A percentile compares a stretch with the other conserved stretches of the same genome.
Conservation (phyloP, 2,888 invertebrate species). For the Pardosa pseudoannulata region DNA sequence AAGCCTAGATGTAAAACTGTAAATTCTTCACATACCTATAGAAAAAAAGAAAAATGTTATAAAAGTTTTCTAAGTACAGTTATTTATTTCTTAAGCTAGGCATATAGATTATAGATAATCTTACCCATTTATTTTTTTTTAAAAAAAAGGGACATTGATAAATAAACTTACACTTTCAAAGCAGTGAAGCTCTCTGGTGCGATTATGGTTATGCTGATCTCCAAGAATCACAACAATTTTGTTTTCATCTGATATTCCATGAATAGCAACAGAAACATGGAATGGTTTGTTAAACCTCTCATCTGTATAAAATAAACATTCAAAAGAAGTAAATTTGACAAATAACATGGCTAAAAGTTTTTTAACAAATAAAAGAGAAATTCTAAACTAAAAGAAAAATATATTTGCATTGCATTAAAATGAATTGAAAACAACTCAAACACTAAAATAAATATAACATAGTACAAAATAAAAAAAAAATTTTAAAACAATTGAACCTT, state of each 20-base stretch:
- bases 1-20: conserved; percentile 92
- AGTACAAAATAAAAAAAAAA: too few species aligned
- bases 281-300: conserved; percentile 94
- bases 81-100: too few species aligned
- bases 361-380: too few species aligned
- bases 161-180: conserved; percentile 80
- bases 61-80: too few species aligned
- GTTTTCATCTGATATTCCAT: conserved; percentile 87
- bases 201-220: conserved; percentile 84
- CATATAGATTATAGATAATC: too few species aligned
- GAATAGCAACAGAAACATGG: conserved; percentile 88
- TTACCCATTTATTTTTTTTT: too few species aligned
- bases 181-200: conserved; percentile 89
- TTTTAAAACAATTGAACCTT: too few species aligned
- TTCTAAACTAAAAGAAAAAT: too few species aligned
- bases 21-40: conserved; percentile 89
- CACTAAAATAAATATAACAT: too few species aligned
- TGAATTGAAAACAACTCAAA: not conserved
- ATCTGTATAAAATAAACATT: conserved; percentile 81
- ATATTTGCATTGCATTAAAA: not conserved
- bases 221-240: conserved; percentile 84
- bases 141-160: not conserved
- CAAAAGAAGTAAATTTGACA: not conserved
- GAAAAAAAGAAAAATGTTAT: conserved; percentile 14
- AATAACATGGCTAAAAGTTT: too few species aligned